phyloP scores from a whole-genome alignment of 2,888 invertebrate genomes.

The Clitarchus hookeri region DNA sequence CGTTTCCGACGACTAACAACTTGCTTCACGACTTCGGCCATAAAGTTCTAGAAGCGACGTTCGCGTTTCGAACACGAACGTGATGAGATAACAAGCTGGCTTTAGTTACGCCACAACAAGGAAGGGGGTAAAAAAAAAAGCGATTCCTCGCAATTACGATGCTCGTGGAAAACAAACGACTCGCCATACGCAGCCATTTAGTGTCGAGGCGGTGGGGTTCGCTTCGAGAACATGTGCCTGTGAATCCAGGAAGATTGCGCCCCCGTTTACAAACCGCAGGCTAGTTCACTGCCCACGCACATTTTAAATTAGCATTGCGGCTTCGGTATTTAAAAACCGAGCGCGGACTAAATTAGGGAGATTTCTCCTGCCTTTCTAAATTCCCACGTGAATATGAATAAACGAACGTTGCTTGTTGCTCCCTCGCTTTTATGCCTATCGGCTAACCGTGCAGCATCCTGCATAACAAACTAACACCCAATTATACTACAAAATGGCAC shows the following conservation, averaged over 20 bases:
- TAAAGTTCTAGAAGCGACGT: not conserved
- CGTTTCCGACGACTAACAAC: not conserved
- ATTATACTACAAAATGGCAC: no score
- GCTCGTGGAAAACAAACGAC: not conserved
- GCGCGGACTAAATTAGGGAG: not conserved
- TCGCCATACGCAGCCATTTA: not conserved
- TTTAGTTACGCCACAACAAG: not conserved
- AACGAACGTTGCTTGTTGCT: not conserved
- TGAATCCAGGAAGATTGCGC: not conserved
- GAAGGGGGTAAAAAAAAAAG: no score
- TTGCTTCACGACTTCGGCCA: not conserved
- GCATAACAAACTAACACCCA: no score
- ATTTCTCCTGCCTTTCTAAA: not conserved
- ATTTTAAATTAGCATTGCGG: not conserved
- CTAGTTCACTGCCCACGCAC: not conserved
- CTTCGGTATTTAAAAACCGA: not conserved
- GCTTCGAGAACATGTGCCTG: not conserved
- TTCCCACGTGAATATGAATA: not conserved
- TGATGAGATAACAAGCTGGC: not conserved
- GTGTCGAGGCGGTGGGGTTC: not conserved
- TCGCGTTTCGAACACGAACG: not conserved
- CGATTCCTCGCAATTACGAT: not conserved
- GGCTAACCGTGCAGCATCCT: no score
- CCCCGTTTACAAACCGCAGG: not conserved
- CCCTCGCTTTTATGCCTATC: no score